Base-by-base conservation (phyloP, 2,797 vertebrate genomes). In the Hapalemur alaotrensis region DNA sequence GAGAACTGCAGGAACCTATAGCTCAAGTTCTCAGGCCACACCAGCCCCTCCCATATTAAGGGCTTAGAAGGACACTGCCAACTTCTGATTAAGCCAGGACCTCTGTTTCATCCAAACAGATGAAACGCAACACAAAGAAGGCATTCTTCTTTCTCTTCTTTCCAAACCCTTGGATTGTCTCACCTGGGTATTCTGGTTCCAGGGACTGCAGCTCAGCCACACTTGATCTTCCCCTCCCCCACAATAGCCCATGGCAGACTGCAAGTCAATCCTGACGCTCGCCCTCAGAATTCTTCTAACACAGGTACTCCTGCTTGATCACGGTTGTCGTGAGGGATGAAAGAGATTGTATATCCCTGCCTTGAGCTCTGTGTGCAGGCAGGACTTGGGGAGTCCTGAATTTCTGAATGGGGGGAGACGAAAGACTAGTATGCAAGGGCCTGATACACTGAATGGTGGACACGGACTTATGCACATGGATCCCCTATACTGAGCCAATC, bases 71-170 rank as follows among this genome's bases (percentile, higher is more conserved):
- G 59, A 73, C 20, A 59, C 8, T 7, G 6, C 4, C 65, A 48
- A 65, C 25, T 81, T 92, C 76, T 57, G 70, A 90, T 46, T 48
- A 70, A 82, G 43, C 22, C 25, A 25, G 23, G 32, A 52, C 30
- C 23, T 67, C 54, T 75, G 35, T 61, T 78, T 88, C 41, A 38
- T 59, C 12, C 7, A 91, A 73, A 80, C 11, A 73, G 38, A 81
- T 38, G n/a, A 41, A 67, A 57, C 12, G 41, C 38, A n/a, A 41
- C 7, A 65, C 5, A 23, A 61, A n/a, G 63, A 63, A 88, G 38
- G 25, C 83, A 41, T 61, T 91, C 63, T 67, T 59, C 46, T 43
- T 87, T 83, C n/a, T 7, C 57, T 63, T 87, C 35, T 70, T 88
- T 88, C 61, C 63, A 35, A 63, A 79, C 18, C 30, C 50, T 41